Percentiles rank a stretch among this genome's conserved stretches.
Evolutionary conservation across 2,113 vertebrate species (phyloP).

Genomic region (Guaruba guarouba): DNA sequence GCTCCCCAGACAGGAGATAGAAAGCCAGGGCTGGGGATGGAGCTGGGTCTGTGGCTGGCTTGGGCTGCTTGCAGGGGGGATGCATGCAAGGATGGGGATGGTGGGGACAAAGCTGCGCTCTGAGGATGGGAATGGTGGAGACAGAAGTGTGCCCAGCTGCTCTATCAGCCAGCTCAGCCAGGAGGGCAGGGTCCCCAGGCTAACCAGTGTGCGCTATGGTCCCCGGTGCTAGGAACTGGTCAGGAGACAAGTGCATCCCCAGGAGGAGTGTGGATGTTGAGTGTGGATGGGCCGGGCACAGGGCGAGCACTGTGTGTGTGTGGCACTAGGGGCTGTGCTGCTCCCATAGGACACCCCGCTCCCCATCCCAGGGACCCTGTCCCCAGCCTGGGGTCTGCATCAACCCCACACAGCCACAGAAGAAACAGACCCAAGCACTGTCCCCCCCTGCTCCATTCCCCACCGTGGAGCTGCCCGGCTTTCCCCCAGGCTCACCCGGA

Average conservation of each 20-base stretch:
- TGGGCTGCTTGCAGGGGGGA: not conserved
- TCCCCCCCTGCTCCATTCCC: rapidly evolving
- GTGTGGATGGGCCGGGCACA: rapidly evolving
- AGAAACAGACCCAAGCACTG: not conserved
- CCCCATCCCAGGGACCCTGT: not conserved
- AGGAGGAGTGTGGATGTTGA: rapidly evolving
- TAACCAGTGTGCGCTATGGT: not conserved
- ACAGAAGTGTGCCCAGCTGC: rapidly evolving
- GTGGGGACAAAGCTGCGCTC: not conserved
- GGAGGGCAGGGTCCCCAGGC: not conserved
- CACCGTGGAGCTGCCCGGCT: rapidly evolving
- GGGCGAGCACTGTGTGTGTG: rapidly evolving
- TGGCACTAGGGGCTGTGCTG: not conserved
- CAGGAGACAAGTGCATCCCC: not conserved
- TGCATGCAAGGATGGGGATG: rapidly evolving
- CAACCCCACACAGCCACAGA: rapidly evolving
- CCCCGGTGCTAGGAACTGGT: rapidly evolving
- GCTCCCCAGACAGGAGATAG: rapidly evolving
- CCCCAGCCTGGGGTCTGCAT: not conserved
- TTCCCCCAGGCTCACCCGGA: rapidly evolving
- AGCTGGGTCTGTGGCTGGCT: not conserved
- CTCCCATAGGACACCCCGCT: rapidly evolving
- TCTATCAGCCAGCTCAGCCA: not conserved
- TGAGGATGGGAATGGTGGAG: not conserved
- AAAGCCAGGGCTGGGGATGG: not conserved